Percentiles rank a stretch among this genome's conserved stretches.
These are phyloP conservation scores for Eutolmus rufibarbis DNA, from an alignment of 2,888 invertebrate genomes.

Conservation along the genomic window DNA sequence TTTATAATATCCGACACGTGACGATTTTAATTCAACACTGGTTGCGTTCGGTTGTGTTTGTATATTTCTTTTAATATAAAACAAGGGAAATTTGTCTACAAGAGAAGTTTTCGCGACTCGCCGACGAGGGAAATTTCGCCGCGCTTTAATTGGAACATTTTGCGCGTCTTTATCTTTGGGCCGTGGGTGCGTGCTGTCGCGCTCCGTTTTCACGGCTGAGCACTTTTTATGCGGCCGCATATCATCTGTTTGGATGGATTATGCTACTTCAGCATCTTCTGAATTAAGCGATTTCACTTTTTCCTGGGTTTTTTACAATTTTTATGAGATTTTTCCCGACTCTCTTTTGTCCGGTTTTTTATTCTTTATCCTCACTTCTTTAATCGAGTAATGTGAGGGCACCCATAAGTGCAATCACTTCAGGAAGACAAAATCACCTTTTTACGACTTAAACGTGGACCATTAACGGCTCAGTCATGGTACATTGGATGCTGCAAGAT, in stretches of 20 bases:
- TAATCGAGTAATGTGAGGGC: not conserved
- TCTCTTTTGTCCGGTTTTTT: not conserved
- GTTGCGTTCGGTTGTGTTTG: conserved; percentile 9
- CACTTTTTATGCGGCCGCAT: not conserved
- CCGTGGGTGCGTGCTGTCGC: not conserved
- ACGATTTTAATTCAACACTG: conserved; percentile 16
- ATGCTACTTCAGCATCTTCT: not conserved
- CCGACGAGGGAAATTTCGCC: conserved; percentile 1
- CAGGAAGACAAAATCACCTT: conserved; percentile 20
- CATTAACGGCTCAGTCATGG: conserved; percentile 8
- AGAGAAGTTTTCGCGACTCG: not conserved
- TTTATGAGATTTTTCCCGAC: not conserved
- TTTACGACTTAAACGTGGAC: conserved; percentile 35
- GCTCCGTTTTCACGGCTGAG: not conserved
- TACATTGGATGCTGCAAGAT: not conserved
- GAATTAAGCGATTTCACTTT: conserved; percentile 4
- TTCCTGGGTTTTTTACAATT: not conserved
- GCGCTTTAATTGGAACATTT: conserved; percentile 12
- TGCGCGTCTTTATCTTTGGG: not conserved
- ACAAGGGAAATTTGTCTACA: conserved; percentile 1
- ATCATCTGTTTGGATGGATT: not conserved
- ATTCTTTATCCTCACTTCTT: not conserved
- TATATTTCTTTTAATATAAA: not conserved
- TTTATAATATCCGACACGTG: conserved; percentile 19
- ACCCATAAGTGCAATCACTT: conserved; percentile 39